A percentile compares a stretch with the other conserved stretches of the same genome.
These are phyloP conservation scores for Chaunax sp. DNA, from an alignment of 2,797 vertebrate genomes.

Conservation along the genomic window DNA sequence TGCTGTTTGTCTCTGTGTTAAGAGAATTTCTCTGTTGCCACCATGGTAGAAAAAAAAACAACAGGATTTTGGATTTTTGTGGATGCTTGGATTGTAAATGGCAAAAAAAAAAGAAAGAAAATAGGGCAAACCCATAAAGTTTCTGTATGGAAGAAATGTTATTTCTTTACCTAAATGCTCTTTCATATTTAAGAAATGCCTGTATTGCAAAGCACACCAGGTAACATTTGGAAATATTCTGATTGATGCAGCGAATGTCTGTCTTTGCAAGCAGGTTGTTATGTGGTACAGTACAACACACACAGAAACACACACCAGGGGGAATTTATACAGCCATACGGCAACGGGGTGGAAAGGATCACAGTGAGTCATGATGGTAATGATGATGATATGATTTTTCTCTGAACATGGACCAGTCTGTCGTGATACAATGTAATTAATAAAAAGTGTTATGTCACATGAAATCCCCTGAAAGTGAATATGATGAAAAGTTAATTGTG, in stretches of 20 bases:
- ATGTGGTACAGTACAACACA: conserved; percentile 24
- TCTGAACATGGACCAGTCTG: conserved; percentile 88
- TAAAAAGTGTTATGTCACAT: conserved; percentile 92
- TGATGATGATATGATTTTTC: conserved; percentile 66
- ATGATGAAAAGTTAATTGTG: conserved; percentile 62
- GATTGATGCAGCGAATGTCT: conserved; percentile 29
- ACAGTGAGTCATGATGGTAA: conserved; percentile 58
- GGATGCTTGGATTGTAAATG: conserved; percentile 31
- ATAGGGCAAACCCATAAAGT: conserved; percentile 18
- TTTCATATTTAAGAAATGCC: conserved; percentile 41
- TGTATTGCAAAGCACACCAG: conserved; percentile 60
- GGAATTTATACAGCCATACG: conserved; percentile 54
- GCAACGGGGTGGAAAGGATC: conserved; percentile 49
- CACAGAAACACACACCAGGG: conserved; percentile 37
- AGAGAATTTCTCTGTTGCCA: conserved; percentile 28
- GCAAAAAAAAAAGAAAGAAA: neutral
- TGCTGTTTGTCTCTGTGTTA: conserved; percentile 51
- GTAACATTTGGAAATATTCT: conserved; percentile 48
- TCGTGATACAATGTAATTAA: conserved; percentile 96
- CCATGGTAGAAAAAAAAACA: neutral
- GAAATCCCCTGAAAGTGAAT: conserved; percentile 47
- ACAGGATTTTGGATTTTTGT: conserved; percentile 24
- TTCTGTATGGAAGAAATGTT: conserved; percentile 34
- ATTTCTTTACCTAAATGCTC: conserved; percentile 39
- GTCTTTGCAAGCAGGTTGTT: conserved; percentile 43